These are phyloP conservation scores for Phocides pigmalion DNA, from an alignment of 1,140 invertebrate genomes.

Conservation along the genomic window DNA sequence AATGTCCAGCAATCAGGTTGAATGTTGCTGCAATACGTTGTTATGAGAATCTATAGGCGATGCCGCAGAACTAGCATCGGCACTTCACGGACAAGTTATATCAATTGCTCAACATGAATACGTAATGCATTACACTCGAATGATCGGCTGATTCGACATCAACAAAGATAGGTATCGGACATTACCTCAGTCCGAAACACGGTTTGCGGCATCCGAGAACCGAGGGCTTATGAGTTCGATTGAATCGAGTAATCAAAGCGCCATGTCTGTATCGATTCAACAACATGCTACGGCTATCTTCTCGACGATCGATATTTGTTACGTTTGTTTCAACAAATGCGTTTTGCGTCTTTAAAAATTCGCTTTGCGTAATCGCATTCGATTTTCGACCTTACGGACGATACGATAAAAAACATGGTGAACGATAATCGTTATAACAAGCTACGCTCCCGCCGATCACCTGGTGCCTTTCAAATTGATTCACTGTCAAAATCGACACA, in stretches of 20 bases:
- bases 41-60: slow-evolving; percentile 22
- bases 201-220: slow-evolving; percentile 53
- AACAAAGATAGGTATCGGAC: slow-evolving; percentile 69
- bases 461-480: slow-evolving; percentile 67
- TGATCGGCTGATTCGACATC: slow-evolving; percentile 62
- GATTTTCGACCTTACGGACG: slow-evolving; percentile 33
- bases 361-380: neutral
- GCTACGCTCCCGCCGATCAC: slow-evolving; percentile 31
- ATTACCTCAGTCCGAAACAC: slow-evolving; percentile 62
- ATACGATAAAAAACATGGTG: slow-evolving; percentile 7
- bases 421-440: slow-evolving; percentile 5
- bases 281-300: slow-evolving; percentile 74
- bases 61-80: slow-evolving; percentile 19
- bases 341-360: slow-evolving; percentile 37
- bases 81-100: slow-evolving; percentile 54
- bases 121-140: slow-evolving; percentile 62
- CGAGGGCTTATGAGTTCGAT: slow-evolving; percentile 62
- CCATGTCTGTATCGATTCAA: slow-evolving; percentile 79
- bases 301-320: slow-evolving; percentile 76
- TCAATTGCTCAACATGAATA: slow-evolving; percentile 68
- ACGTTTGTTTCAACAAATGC: slow-evolving; percentile 59
- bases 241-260: slow-evolving; percentile 79
- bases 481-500: slow-evolving; percentile 75
- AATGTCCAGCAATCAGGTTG: slow-evolving; percentile 15
- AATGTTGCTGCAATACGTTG: slow-evolving; percentile 12